Percentiles rank a stretch among this genome's conserved stretches.
These are phyloP conservation scores for Harlomillsia oculata DNA, from an alignment of 1,140 invertebrate genomes.

Conservation along the genomic window DNA sequence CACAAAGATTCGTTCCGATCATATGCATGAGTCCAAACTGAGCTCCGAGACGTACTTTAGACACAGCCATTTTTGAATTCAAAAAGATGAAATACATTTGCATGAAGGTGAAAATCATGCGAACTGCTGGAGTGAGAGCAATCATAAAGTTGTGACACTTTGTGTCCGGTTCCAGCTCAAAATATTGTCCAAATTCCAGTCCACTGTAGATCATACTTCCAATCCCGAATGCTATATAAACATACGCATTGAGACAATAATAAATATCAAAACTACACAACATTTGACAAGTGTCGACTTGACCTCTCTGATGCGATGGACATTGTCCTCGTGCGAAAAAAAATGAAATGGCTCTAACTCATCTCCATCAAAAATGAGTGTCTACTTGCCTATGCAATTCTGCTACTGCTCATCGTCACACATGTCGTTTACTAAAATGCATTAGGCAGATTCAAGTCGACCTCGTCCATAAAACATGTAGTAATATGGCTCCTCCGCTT, in stretches of 20 bases:
- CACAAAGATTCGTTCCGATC: slow-evolving; percentile 69
- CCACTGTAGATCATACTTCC: slow-evolving; percentile 57
- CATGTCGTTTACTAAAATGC: no score
- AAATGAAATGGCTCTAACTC: no score
- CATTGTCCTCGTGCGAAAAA: neutral
- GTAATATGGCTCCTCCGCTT: no score
- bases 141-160: slow-evolving; percentile 48
- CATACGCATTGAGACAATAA: no score
- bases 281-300: neutral
- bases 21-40: slow-evolving; percentile 73
- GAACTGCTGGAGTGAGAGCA: slow-evolving; percentile 48
- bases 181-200: slow-evolving; percentile 52
- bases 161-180: slow-evolving; percentile 42
- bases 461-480: no score
- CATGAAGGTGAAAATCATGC: slow-evolving; percentile 52
- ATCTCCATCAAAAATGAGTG: no score
- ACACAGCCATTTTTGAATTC: slow-evolving; percentile 46
- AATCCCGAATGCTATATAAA: slow-evolving; percentile 48
- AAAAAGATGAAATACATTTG: slow-evolving; percentile 59
- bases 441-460: no score
- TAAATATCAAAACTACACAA: no score
- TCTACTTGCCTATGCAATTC: no score
- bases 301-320: neutral
- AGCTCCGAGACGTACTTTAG: slow-evolving; percentile 45
- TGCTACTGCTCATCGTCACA: no score